phyloP scores from a whole-genome alignment of 2,113 vertebrate genomes.

The Stigmatopora nigra region DNA sequence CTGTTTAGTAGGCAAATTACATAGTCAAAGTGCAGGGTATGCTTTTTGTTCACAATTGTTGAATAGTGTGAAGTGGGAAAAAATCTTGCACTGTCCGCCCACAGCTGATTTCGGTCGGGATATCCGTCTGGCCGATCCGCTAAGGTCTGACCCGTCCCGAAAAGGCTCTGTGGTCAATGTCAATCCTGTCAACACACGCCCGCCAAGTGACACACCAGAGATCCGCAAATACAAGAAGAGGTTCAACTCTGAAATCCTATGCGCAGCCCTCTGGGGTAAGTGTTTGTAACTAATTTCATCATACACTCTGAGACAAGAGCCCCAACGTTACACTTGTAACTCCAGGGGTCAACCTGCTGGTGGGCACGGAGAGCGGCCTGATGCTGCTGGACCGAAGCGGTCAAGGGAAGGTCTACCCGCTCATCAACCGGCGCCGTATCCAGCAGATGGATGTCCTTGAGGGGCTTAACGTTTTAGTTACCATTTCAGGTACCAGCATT shows the following conservation, averaged over 20 bases:
- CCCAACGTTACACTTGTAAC: background rate
- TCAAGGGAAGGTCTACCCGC: constrained; percentile 83
- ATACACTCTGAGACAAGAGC: too few relatives aligned
- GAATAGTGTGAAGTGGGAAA: background rate
- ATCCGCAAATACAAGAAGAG: constrained; percentile 97
- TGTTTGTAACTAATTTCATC: fast-evolving
- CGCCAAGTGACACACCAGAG: constrained; percentile 91
- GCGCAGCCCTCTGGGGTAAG: constrained; percentile 91
- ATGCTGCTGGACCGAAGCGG: constrained; percentile 90
- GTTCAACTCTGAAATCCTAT: constrained; percentile 95
- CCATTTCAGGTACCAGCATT: constrained; percentile 78
- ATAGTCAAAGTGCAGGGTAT: background rate
- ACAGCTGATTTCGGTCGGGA: constrained; percentile 87
- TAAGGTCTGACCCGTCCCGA: constrained; percentile 85
- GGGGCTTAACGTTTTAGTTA: constrained; percentile 89
- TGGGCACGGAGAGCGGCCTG: constrained; percentile 84
- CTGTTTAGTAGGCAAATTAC: background rate
- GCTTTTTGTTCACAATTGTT: background rate
- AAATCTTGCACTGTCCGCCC: background rate
- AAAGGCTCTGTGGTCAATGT: constrained; percentile 98
- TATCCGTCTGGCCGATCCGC: constrained; percentile 81
- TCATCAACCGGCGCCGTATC: constrained; percentile 85
- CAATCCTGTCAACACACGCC: constrained; percentile 93
- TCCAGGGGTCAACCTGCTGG: constrained; percentile 87
- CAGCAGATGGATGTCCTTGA: constrained; percentile 94